phyloP scores from a whole-genome alignment of 2,888 invertebrate genomes.

The Troides aeacus region DNA sequence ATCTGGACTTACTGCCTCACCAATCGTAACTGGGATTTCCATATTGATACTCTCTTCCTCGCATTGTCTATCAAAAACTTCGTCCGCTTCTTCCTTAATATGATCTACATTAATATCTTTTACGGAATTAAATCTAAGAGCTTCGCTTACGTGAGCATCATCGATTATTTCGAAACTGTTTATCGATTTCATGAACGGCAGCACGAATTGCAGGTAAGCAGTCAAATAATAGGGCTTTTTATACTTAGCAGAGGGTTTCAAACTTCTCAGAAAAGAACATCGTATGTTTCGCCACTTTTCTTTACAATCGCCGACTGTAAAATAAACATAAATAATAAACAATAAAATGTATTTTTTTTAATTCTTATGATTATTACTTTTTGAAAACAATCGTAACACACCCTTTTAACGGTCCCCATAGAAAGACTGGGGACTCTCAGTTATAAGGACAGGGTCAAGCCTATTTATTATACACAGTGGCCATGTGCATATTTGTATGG shows the following conservation, averaged over 20 bases:
- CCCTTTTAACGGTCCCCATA: too few relatives aligned
- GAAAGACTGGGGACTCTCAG: too few relatives aligned
- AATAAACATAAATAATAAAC: background rate
- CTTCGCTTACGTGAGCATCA: slow-evolving; percentile 19
- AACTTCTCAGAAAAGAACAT: slow-evolving; percentile 45
- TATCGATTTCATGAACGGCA: slow-evolving; percentile 44
- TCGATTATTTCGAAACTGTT: slow-evolving; percentile 30
- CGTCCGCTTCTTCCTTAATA: slow-evolving; percentile 29
- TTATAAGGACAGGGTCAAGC: too few relatives aligned
- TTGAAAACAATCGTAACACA: too few relatives aligned
- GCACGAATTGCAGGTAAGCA: slow-evolving; percentile 42
- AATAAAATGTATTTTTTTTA: background rate
- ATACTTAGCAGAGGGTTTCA: slow-evolving; percentile 39
- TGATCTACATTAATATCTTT: slow-evolving; percentile 28
- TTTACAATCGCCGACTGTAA: slow-evolving; percentile 47
- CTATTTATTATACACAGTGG: too few relatives aligned
- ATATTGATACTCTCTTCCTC: slow-evolving; percentile 9
- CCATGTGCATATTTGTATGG: too few relatives aligned
- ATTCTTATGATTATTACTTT: background rate
- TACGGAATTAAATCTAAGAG: slow-evolving; percentile 20
- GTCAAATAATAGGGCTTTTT: slow-evolving; percentile 47
- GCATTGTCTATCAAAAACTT: slow-evolving; percentile 17
- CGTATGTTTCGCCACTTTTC: slow-evolving; percentile 50
- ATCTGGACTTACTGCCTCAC: slow-evolving; percentile 13
- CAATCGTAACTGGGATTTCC: slow-evolving; percentile 9